Evolutionary conservation across 1,140 invertebrate genomes (phyloP), one percentile per base, ranked within the genome.

Genomic region (Pachypsylla venusta): DNA sequence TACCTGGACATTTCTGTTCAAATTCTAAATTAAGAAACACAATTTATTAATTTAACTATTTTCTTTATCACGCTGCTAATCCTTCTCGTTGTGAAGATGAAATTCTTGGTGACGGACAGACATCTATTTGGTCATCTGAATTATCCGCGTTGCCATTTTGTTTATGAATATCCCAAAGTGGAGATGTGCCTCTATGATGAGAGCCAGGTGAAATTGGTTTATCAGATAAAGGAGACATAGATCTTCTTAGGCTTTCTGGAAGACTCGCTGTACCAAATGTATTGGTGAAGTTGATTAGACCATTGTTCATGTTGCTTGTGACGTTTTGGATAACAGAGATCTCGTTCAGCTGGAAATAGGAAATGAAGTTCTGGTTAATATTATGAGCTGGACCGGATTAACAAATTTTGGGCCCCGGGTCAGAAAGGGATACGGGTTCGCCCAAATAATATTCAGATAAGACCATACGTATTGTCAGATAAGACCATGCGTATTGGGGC

Each of bases 311-410:
- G 69, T 69, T 57, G n/a, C 58, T 62, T 40, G 57, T 60, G 14
- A 63, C 63, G 57, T 64, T 64, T 66, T 81, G 80, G 30, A 81
- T 80, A 57, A 80, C 78, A 59, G 78, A 78, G 60, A 81, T 80
- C 70, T 81, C 79, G 68, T 80, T 81, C 70, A 81, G 71, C 74
- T 81, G 71, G 59, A 74, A 73, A 22, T 56, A 67, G 64, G 55
- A 54, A 35, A 59, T 22, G 55, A 54, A 55, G 16, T n/a, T n/a
- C n/a, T n/a, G n/a, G n/a, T n/a, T n/a, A n/a, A n/a, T n/a, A n/a
- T n/a, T n/a, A n/a, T n/a, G n/a, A n/a, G n/a, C n/a, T n/a, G n/a
- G n/a, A n/a, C n/a, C n/a, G n/a, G n/a, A n/a, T n/a, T n/a, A n/a
- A n/a, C n/a, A n/a, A n/a, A n/a, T n/a, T n/a, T n/a, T n/a, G n/a